Percentiles rank a stretch among this genome's conserved stretches.
Conservation (phyloP, 2,797 vertebrate genomes). For the Sebastes wilsoni region DNA sequence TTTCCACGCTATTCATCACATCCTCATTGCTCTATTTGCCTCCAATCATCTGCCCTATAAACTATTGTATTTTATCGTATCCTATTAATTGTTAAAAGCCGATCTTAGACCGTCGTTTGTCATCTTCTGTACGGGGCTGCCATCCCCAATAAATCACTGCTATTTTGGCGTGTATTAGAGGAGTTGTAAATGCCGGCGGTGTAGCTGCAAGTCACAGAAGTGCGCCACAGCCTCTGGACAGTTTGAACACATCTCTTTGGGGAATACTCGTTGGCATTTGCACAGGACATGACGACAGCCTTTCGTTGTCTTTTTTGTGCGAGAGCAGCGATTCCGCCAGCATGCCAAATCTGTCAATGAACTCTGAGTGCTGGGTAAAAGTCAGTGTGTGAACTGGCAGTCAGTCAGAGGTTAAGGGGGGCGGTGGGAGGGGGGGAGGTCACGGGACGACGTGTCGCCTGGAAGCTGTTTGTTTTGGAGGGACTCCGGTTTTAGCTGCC, state of each 20-base stretch:
- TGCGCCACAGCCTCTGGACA: constrained; percentile 30
- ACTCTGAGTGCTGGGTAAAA: constrained; percentile 40
- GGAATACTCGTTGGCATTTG: constrained; percentile 62
- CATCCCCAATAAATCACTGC: constrained; percentile 40
- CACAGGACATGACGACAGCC: constrained; percentile 44
- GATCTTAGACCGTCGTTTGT: constrained; percentile 46
- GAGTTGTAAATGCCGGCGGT: constrained; percentile 23
- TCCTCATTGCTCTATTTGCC: constrained; percentile 23
- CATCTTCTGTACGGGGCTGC: constrained; percentile 29
- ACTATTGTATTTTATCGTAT: constrained; percentile 53
- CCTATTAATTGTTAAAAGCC: constrained; percentile 71
- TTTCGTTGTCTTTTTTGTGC: constrained; percentile 12
- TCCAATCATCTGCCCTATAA: constrained; percentile 48
- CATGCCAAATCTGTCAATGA: constrained; percentile 53
- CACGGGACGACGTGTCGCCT: constrained; percentile 22
- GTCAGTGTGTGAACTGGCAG: constrained; percentile 52
- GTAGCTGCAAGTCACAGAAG: constrained; percentile 39
- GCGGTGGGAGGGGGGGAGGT: not conserved
- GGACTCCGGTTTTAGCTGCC: constrained; percentile 45
- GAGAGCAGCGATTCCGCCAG: not conserved
- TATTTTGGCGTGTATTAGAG: constrained; percentile 16
- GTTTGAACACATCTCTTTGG: constrained; percentile 26
- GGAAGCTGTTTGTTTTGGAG: constrained; percentile 65
- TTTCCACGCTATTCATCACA: constrained; percentile 38
- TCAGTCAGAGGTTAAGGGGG: constrained; percentile 30